Base-by-base conservation (phyloP, 2,797 vertebrate species). In the Enteromius thamalakanensis region DNA sequence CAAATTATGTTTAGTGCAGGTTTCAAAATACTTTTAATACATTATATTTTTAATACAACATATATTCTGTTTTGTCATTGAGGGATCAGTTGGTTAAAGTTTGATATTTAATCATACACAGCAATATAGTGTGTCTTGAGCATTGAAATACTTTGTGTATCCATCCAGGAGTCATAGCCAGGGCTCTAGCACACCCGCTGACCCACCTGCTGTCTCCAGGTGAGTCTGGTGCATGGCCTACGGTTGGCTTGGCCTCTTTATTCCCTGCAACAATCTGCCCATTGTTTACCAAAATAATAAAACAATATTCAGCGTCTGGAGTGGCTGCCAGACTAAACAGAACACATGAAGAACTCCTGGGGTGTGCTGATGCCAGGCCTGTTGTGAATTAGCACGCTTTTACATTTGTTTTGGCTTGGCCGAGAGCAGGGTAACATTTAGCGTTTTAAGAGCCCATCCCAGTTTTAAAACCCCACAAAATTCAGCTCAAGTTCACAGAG, bases 231-330 rank as follows among this genome's bases (percentile, higher is more conserved):
- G 58, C 53, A 60, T 62, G 60, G 71, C 62, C 47, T 49, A 34
- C 9, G 29, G 12, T 81, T 68, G 45, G 79, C 64, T 86, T 77
- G 40, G 70, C 76, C 75, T 26, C 42, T 32, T 65, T 76, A 80
- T 79, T 78, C 80, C 34, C 42, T 80, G 83, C 71, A 91, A 92
- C 91, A 92, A 90, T 89, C 88, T 89, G 77, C 79, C 84, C 88
- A 90, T 92, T 93, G 92, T 94, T 94, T 91, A 88, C 88, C 89
- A 85, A 89, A 92, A 92, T 90, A 90, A 90, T 89, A 92, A 88
- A 86, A 88, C 89, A 91, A 92, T 90, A 93, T 91, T 86, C 80
- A 68, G 86, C 45, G 87, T 90, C 88, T 91, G 87, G 80, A 84
- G 45, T 34, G 70, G 82, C 83, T 90, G 89, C 89, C 92, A 92